Evolutionary conservation across 2,113 vertebrate species (phyloP).

Genomic region (Ciconia stormi): DNA sequence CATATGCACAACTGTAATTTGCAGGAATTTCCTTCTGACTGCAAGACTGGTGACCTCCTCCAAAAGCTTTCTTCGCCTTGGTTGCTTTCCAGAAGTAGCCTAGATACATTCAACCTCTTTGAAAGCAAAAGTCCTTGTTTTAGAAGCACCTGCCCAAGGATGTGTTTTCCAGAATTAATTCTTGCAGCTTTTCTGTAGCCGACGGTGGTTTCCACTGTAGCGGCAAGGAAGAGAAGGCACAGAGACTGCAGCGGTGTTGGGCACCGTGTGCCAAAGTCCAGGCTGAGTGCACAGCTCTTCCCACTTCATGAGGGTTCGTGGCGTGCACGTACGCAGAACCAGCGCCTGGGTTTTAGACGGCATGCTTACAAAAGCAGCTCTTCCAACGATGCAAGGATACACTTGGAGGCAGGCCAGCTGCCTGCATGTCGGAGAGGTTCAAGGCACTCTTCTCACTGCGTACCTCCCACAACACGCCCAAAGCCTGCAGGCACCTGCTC

Average conservation of each 20-base stretch:
- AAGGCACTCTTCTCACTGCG: not conserved
- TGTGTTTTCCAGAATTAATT: not conserved
- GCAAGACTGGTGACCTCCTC: not conserved
- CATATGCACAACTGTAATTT: not conserved
- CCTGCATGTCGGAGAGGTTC: not conserved
- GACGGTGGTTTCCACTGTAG: not conserved
- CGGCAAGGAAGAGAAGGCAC: not conserved
- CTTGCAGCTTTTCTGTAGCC: not conserved
- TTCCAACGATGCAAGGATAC: not conserved
- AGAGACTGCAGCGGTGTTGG: not conserved
- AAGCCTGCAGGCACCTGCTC: constrained; percentile 7
- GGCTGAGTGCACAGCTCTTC: not conserved
- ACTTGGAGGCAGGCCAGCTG: not conserved
- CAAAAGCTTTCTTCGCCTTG: not conserved
- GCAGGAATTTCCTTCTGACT: not conserved
- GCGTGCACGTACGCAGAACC: accelerated
- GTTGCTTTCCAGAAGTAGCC: not conserved
- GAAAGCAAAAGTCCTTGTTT: not conserved
- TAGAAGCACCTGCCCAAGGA: not conserved
- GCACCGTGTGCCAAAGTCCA: not conserved
- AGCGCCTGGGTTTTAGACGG: accelerated
- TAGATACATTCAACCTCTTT: not conserved
- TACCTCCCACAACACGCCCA: not conserved
- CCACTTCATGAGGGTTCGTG: accelerated
- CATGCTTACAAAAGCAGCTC: not conserved